These are phyloP conservation scores for Eupithecia exiguata DNA, from an alignment of 2,888 invertebrate species.

Conservation along the genomic window DNA sequence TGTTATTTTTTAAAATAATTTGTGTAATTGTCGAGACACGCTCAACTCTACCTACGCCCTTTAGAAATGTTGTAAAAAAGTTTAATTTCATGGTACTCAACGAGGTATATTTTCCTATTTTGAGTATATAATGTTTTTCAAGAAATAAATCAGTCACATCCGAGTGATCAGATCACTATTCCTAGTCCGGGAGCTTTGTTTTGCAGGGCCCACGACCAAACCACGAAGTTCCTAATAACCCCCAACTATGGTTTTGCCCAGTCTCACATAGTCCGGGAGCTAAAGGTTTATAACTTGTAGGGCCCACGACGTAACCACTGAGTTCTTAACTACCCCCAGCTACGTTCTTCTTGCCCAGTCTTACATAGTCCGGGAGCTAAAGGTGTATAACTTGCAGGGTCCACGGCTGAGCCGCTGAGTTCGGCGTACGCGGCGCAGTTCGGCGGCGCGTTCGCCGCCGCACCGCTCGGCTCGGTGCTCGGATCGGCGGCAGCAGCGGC, in stretches of 20 bases:
- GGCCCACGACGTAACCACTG: neutral
- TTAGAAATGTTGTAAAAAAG: neutral
- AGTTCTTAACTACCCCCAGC: neutral
- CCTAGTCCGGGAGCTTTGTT: neutral
- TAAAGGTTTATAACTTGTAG: neutral
- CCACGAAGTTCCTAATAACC: neutral
- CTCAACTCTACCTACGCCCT: neutral
- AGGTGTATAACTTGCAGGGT: conserved; percentile 74
- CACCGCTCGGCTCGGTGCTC: conserved; percentile 85
- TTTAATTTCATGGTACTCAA: neutral
- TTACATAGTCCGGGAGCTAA: conserved; percentile 9
- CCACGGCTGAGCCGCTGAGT: conserved; percentile 83
- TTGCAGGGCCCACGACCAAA: neutral
- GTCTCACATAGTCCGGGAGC: neutral
- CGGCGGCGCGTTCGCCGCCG: conserved; percentile 86
- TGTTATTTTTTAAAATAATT: neutral
- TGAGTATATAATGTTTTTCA: neutral
- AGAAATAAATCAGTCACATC: neutral
- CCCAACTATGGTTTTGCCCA: neutral
- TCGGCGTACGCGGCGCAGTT: conserved; percentile 86
- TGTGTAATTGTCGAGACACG: neutral
- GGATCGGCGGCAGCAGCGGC: conserved; percentile 90
- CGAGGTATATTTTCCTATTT: neutral
- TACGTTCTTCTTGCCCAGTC: neutral
- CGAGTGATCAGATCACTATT: neutral